These are phyloP conservation scores for Pachypeltis micranthus DNA, from an alignment of 1,140 invertebrate genomes.

Conservation along the genomic window DNA sequence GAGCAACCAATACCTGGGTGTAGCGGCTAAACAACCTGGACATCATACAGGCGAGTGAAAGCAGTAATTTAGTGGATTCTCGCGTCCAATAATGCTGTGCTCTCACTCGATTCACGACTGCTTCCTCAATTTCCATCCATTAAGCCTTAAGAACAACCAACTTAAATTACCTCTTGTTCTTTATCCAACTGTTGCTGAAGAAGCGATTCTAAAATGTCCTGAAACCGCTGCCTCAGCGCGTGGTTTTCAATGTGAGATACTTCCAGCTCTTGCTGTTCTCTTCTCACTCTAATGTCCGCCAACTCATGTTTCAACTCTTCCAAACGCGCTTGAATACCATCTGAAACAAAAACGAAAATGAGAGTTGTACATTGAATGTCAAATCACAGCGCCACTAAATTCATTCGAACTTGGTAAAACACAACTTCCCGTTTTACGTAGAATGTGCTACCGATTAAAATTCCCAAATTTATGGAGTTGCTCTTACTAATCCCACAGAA, in stretches of 20 bases:
- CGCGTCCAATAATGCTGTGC: too few species aligned
- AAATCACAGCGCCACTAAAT: too few species aligned
- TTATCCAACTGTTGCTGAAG: constrained; percentile 66
- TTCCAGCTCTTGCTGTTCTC: constrained; percentile 66
- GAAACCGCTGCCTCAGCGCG: constrained; percentile 66
- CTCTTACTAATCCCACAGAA: too few species aligned
- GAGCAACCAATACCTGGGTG: not conserved
- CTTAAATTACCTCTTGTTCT: constrained; percentile 50
- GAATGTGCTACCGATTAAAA: too few species aligned
- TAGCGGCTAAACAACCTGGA: not conserved
- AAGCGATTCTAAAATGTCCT: constrained; percentile 64
- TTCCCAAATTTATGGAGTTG: too few species aligned
- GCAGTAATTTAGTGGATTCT: not conserved
- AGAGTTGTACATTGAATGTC: too few species aligned
- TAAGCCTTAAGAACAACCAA: too few species aligned
- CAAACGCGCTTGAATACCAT: constrained; percentile 25
- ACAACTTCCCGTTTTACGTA: too few species aligned
- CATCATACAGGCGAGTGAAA: not conserved
- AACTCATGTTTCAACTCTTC: constrained; percentile 49
- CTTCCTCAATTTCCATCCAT: too few species aligned
- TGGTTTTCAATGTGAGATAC: constrained; percentile 76
- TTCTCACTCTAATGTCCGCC: constrained; percentile 52
- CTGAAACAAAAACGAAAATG: constrained; percentile 21
- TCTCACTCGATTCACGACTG: too few species aligned
- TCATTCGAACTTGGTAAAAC: too few species aligned